These are phyloP conservation scores for Drosophila percnosoma DNA, from an alignment of 2,888 invertebrate species.

Conservation along the genomic window DNA sequence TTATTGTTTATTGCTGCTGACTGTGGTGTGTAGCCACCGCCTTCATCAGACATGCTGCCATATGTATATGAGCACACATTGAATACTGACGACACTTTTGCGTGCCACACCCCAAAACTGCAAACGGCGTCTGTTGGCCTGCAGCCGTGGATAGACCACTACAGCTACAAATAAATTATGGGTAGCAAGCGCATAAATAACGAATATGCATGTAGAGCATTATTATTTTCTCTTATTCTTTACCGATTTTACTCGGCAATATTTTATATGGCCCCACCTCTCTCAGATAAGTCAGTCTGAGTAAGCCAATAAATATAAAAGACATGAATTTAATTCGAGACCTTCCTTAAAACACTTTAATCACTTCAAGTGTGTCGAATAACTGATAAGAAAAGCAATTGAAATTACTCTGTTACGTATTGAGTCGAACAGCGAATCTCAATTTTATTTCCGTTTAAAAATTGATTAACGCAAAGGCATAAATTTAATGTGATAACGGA, in stretches of 20 bases:
- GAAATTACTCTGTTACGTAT: background rate
- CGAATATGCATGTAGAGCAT: slow-evolving; percentile 55
- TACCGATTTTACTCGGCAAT: slow-evolving; percentile 23
- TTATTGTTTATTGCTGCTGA: slow-evolving; percentile 20
- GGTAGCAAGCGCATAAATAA: slow-evolving; percentile 70
- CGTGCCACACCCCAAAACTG: slow-evolving; percentile 26
- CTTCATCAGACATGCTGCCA: slow-evolving; percentile 29
- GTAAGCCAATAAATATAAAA: slow-evolving; percentile 23
- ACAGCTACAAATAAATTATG: slow-evolving; percentile 66
- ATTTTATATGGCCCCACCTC: slow-evolving; percentile 16
- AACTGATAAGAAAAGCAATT: slow-evolving; percentile 12
- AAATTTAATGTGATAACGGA: background rate
- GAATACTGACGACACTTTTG: slow-evolving; percentile 41
- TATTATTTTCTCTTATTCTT: slow-evolving; percentile 33
- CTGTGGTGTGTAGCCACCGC: slow-evolving; percentile 29
- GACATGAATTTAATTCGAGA: slow-evolving; percentile 23
- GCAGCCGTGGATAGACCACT: slow-evolving; percentile 5
- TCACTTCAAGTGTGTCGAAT: background rate
- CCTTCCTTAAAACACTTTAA: background rate
- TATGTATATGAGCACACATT: slow-evolving; percentile 35
- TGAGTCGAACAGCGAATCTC: background rate
- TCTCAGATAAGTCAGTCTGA: slow-evolving; percentile 18
- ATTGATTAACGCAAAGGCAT: background rate
- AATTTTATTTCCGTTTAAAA: background rate
- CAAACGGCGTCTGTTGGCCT: background rate